phyloP scores from a whole-genome alignment of 2,113 vertebrate genomes.

The Antidorcas marsupialis region DNA sequence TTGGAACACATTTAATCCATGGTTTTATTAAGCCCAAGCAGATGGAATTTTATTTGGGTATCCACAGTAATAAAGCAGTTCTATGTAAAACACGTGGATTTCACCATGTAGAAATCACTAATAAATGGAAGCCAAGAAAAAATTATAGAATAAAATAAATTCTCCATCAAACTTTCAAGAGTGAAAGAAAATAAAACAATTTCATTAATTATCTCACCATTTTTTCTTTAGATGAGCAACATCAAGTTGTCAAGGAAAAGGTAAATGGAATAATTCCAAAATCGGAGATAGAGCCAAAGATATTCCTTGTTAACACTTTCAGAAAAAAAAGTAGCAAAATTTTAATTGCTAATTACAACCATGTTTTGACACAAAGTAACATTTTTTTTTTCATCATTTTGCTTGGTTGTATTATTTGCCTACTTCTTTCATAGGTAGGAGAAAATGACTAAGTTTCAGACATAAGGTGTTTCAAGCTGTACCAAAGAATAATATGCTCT shows the following conservation, averaged over 20 bases:
- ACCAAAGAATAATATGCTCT: neutral
- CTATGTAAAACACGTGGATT: neutral
- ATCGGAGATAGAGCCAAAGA: neutral
- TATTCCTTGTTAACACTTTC: neutral
- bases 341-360: neutral
- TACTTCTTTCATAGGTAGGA: neutral
- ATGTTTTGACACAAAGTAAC: neutral
- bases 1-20: neutral
- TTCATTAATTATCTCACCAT: constrained; percentile 15
- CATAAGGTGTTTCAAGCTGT: neutral
- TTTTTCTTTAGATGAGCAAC: neutral
- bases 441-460: neutral
- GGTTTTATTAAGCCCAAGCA: constrained; percentile 11
- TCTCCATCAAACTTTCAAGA: neutral
- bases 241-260: neutral
- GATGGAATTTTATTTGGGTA: neutral
- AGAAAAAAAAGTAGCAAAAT: neutral
- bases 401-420: neutral
- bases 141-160: neutral
- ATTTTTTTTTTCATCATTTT: neutral
- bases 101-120: neutral
- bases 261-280: neutral
- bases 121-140: neutral
- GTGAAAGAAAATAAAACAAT: constrained; percentile 13
- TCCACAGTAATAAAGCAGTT: neutral